Percentiles rank a stretch among this genome's conserved stretches.
Evolutionary conservation across 35 echinoderm and acorn worm genomes (phyloP).

Genomic region (Acanthaster planci): DNA sequence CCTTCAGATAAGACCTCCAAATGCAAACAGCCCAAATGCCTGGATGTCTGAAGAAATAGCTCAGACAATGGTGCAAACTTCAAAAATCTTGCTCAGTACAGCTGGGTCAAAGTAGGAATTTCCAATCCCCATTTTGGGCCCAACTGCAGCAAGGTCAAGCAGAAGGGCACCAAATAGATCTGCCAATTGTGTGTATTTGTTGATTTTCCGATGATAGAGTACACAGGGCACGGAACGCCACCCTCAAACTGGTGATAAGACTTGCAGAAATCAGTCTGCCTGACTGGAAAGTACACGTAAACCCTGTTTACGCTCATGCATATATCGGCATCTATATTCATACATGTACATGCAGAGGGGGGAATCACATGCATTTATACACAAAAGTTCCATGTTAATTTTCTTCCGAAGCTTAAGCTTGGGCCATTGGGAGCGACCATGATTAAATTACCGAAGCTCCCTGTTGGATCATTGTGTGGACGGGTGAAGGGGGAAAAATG

Average conservation of each 20-base stretch:
- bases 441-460: slow-evolving; percentile 19
- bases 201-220: slow-evolving; percentile 15
- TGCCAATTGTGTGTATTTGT: slow-evolving; percentile 25
- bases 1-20: not conserved
- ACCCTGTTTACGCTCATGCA: slow-evolving; percentile 19
- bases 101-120: not conserved
- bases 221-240: slow-evolving; percentile 21
- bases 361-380: slow-evolving; percentile 29
- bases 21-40: slow-evolving; percentile 10
- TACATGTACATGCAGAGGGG: not conserved
- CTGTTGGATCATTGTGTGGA: slow-evolving; percentile 28
- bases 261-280: not conserved
- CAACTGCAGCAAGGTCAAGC: not conserved
- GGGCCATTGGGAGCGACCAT: slow-evolving; percentile 15
- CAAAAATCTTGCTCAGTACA: slow-evolving; percentile 20
- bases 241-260: slow-evolving; percentile 9
- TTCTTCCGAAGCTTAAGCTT: slow-evolving; percentile 12
- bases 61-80: not conserved
- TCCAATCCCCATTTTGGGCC: not conserved
- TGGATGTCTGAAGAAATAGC: not conserved
- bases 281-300: slow-evolving; percentile 8
- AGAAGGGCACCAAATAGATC: not conserved
- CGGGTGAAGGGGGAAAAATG: slow-evolving; percentile 26
- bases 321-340: slow-evolving; percentile 32
- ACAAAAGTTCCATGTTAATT: slow-evolving; percentile 34